A percentile compares a stretch with the other conserved stretches of the same genome.
phyloP scores from a whole-genome alignment of 2,113 vertebrate species.

The Alligator mississippiensis region DNA sequence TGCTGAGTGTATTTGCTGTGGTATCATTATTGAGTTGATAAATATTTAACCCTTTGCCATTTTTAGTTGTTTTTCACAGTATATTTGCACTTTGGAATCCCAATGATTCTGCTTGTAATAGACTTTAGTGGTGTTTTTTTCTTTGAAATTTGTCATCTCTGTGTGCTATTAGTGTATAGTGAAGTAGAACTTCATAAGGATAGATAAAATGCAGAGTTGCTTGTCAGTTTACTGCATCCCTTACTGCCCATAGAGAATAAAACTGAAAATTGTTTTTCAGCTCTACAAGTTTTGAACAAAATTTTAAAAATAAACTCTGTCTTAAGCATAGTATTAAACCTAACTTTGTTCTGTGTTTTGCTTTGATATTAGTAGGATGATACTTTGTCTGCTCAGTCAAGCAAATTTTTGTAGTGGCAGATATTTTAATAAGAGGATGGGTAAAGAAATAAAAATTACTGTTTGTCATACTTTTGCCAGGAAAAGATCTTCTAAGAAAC shows the following conservation, averaged over 20 bases:
- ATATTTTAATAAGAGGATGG: background rate
- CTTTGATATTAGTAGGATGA: conserved; percentile 5
- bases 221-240: too few species aligned
- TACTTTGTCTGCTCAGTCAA: background rate
- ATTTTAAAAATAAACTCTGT: background rate
- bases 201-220: background rate
- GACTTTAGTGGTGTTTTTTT: background rate
- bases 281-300: background rate
- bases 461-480: conserved; percentile 17
- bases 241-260: background rate
- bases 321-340: background rate
- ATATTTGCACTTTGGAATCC: background rate
- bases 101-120: background rate
- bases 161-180: background rate
- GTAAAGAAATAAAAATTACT: background rate
- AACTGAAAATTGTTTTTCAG: background rate
- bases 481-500: background rate
- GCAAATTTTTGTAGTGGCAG: conserved; percentile 21
- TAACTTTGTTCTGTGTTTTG: background rate
- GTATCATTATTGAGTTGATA: background rate
- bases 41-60: background rate
- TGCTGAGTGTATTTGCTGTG: background rate
- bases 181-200: background rate
- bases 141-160: background rate
- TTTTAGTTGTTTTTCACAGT: background rate